A percentile compares a stretch with the other conserved stretches of the same genome.
phyloP scores from a whole-genome alignment of 1,140 invertebrate genomes.

The Microplitis mediator region DNA sequence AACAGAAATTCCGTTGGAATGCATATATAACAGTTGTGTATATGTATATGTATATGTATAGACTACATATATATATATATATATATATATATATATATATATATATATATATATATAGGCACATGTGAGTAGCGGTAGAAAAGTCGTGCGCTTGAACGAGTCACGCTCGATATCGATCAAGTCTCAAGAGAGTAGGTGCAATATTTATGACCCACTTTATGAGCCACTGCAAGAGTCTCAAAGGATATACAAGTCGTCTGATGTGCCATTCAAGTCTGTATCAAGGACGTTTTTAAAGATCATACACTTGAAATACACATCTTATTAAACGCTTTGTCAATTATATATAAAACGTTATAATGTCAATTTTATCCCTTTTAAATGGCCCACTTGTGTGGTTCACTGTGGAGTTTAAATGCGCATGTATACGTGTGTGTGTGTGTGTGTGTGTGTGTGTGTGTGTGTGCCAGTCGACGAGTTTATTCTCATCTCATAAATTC shows the following conservation, averaged over 20 bases:
- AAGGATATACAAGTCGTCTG: background rate
- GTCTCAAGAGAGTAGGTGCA: conserved; percentile 17
- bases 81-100: background rate
- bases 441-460: too few relatives aligned
- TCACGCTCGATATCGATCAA: conserved; percentile 13
- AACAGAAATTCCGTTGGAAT: background rate
- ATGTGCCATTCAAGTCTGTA: background rate
- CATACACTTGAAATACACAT: background rate
- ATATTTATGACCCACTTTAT: conserved; percentile 19
- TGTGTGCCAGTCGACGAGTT: too few relatives aligned
- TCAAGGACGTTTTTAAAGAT: background rate
- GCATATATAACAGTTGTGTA: background rate
- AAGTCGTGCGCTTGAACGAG: conserved; percentile 5
- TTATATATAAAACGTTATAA: background rate
- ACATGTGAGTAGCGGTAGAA: background rate
- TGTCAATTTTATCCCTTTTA: too few relatives aligned
- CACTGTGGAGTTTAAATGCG: too few relatives aligned
- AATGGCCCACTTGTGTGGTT: too few relatives aligned
- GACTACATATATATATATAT: background rate
- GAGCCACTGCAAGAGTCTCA: background rate
- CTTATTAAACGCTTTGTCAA: background rate
- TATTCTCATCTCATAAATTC: too few relatives aligned
- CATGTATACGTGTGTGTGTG: too few relatives aligned
- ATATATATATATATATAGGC: background rate
- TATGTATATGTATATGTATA: background rate